Base-by-base conservation (phyloP, 2,888 invertebrate species). In the Thereva unica region DNA sequence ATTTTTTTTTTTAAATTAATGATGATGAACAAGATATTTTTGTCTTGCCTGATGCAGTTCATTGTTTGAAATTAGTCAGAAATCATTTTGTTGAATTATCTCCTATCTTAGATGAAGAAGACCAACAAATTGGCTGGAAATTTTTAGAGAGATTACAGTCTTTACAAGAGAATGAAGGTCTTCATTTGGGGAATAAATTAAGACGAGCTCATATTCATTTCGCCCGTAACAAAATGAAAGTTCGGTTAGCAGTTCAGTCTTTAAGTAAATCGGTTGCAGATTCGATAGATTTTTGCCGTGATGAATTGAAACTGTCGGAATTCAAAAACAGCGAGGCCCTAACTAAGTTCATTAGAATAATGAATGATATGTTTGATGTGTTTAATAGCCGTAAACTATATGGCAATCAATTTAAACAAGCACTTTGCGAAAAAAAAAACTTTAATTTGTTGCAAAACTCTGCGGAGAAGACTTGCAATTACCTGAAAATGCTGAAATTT, bases 121-220 rank as follows among this genome's bases (percentile, higher is more conserved):
- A 45, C 7, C 44, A 66, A 5, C 9, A 9, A 10, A 44, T 65
- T 8, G 45, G 55, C 5, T 55, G 54, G 55, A n/a, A 41, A 5
- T 65, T 55, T 45, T 9, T 65, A 37, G 37, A 44, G 8, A 35
- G 7, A 12, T 40, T 65, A 1, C 34, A 10, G n/a, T 0, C 52
- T 4, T 12, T 67, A 1, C 67, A 61, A 53, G 59, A 67, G 45
- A 53, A 37, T 44, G 67, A 67, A 59, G 42, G 50, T 4, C 12
- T 66, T n/a, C 66, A 66, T 35, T 61, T 67, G 40, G 61, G 44
- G 7, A 67, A 68, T 34, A 68, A 68, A 53, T 45, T 68, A 23
- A 35, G 66, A 12, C 23, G 52, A 41, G 49, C 61, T 9, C 66
- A 68, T 52, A 49, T 65, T n/a, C 59, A 59, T 47, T 65, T 68